Evolutionary conservation across 1,140 invertebrate genomes (phyloP), one percentile per base, ranked within the genome.

Genomic region (Adoxophyes honmai): DNA sequence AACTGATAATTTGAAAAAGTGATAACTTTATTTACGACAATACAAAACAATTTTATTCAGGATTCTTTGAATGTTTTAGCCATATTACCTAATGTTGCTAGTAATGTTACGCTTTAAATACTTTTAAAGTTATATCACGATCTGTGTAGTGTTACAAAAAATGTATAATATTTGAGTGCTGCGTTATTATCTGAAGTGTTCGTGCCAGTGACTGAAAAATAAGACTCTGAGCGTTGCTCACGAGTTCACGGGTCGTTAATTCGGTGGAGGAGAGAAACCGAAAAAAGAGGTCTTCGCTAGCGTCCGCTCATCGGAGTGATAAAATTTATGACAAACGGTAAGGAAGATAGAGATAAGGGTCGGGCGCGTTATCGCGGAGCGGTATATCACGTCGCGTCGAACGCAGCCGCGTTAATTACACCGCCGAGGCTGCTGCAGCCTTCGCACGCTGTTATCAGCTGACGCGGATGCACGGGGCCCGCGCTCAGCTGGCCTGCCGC

Each of bases 301-400:
- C 70, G 75, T 79, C 70, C 76, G 78, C 72, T 81, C 83, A 85
- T 80, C 73, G 81, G 68, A 73, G 80, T 80, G 86, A 84, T 86
- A 82, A 82, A 83, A 84, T 88, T 86, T 86, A 86, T 86, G 83
- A 88, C 78, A 72, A 83, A 86, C 86, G 86, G 86, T 88, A 86
- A 88, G 85, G 70, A 81, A 70, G 70, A 59, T 77, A 78, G 70
- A 80, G 83, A 86, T 85, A 86, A 82, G 83, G 75, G 81, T 78
- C 65, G 73, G 70, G 70, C 59, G 69, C 68, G 74, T 79, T 85
- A 86, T 88, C 80, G 65, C 65, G 61, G 57, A 55, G 51, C 64
- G 42, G 67, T 62, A 69, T 74, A 70, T 79, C 72, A 64, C 55
- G 37, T 60, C 55, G 16, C 55, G 67, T 75, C 60, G 70, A 68